These are phyloP conservation scores for Mycteria americana DNA, from an alignment of 2,797 vertebrate species.

Conservation along the genomic window DNA sequence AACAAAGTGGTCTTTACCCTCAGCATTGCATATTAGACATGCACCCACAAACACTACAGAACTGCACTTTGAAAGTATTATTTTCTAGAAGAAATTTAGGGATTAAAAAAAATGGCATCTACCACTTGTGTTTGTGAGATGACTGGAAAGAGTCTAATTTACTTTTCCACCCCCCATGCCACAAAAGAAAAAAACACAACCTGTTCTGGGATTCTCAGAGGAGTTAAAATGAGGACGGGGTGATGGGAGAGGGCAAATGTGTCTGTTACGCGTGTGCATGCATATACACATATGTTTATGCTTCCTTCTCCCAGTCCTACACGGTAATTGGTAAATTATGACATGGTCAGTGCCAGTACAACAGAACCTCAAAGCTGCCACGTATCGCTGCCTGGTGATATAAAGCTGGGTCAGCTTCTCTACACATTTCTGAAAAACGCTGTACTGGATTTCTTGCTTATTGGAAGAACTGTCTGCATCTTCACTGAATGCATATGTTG, in stretches of 20 bases:
- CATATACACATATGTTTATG: neutral
- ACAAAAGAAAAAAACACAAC: neutral
- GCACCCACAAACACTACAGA: neutral
- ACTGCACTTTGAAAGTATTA: neutral
- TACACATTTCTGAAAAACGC: neutral
- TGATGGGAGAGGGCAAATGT: neutral
- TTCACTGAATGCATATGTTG: neutral
- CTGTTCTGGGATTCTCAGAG: neutral
- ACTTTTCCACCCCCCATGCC: neutral
- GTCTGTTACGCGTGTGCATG: neutral
- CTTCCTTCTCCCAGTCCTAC: neutral
- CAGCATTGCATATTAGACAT: neutral
- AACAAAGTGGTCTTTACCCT: neutral
- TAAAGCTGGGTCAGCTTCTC: neutral
- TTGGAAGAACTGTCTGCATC: neutral
- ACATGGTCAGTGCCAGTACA: neutral
- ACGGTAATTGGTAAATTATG: neutral
- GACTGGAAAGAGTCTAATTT: neutral
- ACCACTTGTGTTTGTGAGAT: neutral
- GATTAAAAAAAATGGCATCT: neutral
- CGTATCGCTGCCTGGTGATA: neutral
- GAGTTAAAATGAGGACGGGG: neutral
- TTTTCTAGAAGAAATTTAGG: neutral
- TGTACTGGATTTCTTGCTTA: neutral
- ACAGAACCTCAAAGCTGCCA: neutral